Evolutionary conservation across 2,113 vertebrate species (phyloP).

Genomic region (Callithrix jacchus): DNA sequence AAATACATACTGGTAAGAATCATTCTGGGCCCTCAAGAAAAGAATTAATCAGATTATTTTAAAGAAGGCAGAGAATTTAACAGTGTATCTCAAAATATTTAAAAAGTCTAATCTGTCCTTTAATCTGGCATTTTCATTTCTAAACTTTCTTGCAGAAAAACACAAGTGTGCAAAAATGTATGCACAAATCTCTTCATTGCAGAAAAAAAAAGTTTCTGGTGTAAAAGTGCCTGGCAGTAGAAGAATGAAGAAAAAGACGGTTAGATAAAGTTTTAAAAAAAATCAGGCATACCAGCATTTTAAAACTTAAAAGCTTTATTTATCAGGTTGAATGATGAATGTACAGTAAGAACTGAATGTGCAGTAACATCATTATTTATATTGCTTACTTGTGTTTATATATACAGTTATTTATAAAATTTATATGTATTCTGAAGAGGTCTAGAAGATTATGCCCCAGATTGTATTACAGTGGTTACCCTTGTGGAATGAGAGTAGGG

Average conservation of each 20-base stretch:
- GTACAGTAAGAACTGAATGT: neutral
- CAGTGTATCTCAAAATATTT: neutral
- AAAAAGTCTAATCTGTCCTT: neutral
- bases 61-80: neutral
- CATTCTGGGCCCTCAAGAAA: neutral
- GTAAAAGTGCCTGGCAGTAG: neutral
- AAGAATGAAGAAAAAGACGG: constrained; percentile 41
- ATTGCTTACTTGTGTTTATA: neutral
- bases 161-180: neutral
- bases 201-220: neutral
- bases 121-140: neutral
- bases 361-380: neutral
- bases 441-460: neutral
- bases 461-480: neutral
- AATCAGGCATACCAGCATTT: neutral
- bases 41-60: neutral
- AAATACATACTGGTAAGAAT: neutral
- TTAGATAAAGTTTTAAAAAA: neutral
- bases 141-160: neutral
- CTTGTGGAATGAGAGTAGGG: neutral
- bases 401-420: neutral
- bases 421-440: neutral
- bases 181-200: neutral
- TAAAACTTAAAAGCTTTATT: neutral
- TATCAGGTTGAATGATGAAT: neutral